Evolutionary conservation across 2,113 vertebrate species (phyloP).

Genomic region (Microcebus jonahi): DNA sequence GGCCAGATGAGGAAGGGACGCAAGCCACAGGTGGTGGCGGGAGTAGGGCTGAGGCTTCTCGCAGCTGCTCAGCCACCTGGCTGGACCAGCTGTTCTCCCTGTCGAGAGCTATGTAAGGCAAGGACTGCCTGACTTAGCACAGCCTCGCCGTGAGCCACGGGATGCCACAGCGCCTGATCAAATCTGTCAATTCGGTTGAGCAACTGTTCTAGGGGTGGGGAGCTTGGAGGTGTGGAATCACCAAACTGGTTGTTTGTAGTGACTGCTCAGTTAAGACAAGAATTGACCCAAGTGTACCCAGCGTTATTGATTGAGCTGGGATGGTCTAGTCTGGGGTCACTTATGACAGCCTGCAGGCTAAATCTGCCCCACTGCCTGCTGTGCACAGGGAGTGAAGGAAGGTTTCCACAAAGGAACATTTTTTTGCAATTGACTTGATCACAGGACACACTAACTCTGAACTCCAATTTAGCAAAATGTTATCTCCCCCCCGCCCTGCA

Average conservation of each 20-base stretch:
- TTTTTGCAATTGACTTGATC: neutral
- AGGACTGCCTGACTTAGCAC: constrained; percentile 35
- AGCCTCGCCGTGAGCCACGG: neutral
- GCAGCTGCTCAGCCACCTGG: constrained; percentile 78
- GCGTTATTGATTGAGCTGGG: neutral
- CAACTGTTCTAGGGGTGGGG: constrained; percentile 53
- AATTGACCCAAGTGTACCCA: neutral
- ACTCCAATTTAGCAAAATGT: neutral
- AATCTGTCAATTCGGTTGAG: constrained; percentile 59
- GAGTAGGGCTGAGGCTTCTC: neutral
- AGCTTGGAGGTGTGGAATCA: neutral
- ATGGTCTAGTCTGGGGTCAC: neutral
- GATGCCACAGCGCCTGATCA: constrained; percentile 47
- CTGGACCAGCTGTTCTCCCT: constrained; percentile 71
- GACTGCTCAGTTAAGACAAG: neutral
- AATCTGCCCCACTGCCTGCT: neutral
- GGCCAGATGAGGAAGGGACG: constrained; percentile 28
- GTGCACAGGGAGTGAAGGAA: neutral
- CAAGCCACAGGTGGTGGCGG: constrained; percentile 66
- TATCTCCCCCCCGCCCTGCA: neutral
- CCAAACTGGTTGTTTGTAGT: neutral
- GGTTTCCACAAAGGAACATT: neutral
- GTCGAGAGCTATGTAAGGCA: constrained; percentile 43
- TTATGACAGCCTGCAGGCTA: neutral
- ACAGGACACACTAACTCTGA: neutral